Base-by-base conservation (phyloP, 2,888 invertebrate genomes). In the Dynastes grantii region DNA sequence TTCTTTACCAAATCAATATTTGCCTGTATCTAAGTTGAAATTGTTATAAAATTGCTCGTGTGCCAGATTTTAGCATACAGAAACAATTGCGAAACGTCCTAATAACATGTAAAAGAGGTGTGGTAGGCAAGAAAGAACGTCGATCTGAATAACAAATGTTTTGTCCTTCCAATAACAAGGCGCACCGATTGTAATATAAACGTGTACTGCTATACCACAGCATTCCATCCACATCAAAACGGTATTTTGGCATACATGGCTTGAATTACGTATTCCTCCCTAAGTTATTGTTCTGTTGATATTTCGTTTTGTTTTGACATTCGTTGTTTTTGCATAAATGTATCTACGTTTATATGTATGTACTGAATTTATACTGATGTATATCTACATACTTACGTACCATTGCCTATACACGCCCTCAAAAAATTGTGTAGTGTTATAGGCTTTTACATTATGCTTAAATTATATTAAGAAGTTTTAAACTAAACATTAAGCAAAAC, bases 191-290 rank as follows among this genome's bases (percentile, higher is more conserved):
- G 73, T 58, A 73, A 73, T 40, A 73, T 61, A 73, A 37, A 40
- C 37, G 40, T 45, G 58, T 58, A 61, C 58, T 73, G 51, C 51
- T 53, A 68, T 13, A 27, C 61, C 61, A 27, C 22, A 45, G 45
- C 73, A 75, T 75, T 75, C 53, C 71, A 22, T 40, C 61, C 61
- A 40, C 49, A 27, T 27, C 45, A 75, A 75, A 75, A 75, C 73
- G 73, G 73, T 75, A 75, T 75, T 75, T 63, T 37, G 61, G 49
- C 73, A 75, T 45, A 61, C 61, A 45, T 29, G 40, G 61, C 13
- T 75, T 40, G 27, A 75, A 61, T 75, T 75, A 75, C 27, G n/a
- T 75, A 75, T 75, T 75, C 73, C 73, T 75, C 73, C 73, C 61
- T 61, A 58, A 22, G 16, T 61, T 75, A 75, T 75, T 75, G 73